Percentiles rank a stretch among this genome's conserved stretches.
Evolutionary conservation across 2,888 invertebrate genomes (phyloP).

Genomic region (Gonocerus acuteangulatus): DNA sequence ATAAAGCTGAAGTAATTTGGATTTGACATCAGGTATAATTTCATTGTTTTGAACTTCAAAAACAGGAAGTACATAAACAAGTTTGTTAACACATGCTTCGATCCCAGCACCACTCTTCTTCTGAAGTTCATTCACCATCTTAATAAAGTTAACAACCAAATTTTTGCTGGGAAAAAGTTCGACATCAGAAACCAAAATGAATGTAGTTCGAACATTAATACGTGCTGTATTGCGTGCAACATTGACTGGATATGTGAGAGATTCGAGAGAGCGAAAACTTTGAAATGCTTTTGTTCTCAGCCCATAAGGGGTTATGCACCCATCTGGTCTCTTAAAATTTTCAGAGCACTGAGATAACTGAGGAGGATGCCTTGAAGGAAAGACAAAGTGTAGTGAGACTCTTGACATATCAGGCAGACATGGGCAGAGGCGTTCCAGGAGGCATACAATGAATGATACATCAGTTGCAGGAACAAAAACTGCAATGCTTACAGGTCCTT

Average conservation of each 20-base stretch:
- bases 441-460: slow-evolving; percentile 53
- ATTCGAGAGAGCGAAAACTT: slow-evolving; percentile 37
- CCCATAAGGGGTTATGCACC: slow-evolving; percentile 46
- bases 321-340: slow-evolving; percentile 15
- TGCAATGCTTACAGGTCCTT: slow-evolving; percentile 62
- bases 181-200: slow-evolving; percentile 62
- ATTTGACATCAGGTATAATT: slow-evolving; percentile 57
- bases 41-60: slow-evolving; percentile 59
- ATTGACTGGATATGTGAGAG: slow-evolving; percentile 61
- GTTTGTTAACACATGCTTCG: slow-evolving; percentile 41
- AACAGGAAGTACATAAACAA: slow-evolving; percentile 63
- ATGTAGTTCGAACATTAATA: slow-evolving; percentile 54
- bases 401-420: slow-evolving; percentile 61
- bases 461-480: slow-evolving; percentile 61
- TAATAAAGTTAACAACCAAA: slow-evolving; percentile 53
- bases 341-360: slow-evolving; percentile 34
- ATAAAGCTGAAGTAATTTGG: slow-evolving; percentile 49
- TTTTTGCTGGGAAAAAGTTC: slow-evolving; percentile 61
- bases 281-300: slow-evolving; percentile 39
- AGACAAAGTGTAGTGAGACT: slow-evolving; percentile 61
- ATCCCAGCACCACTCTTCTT: slow-evolving; percentile 15
- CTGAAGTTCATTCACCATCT: slow-evolving; percentile 49
- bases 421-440: slow-evolving; percentile 56
- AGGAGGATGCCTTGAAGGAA: slow-evolving; percentile 52
- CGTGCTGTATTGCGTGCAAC: slow-evolving; percentile 65